phyloP scores from a whole-genome alignment of 2,797 vertebrate genomes.

The Scyliorhinus canicula region DNA sequence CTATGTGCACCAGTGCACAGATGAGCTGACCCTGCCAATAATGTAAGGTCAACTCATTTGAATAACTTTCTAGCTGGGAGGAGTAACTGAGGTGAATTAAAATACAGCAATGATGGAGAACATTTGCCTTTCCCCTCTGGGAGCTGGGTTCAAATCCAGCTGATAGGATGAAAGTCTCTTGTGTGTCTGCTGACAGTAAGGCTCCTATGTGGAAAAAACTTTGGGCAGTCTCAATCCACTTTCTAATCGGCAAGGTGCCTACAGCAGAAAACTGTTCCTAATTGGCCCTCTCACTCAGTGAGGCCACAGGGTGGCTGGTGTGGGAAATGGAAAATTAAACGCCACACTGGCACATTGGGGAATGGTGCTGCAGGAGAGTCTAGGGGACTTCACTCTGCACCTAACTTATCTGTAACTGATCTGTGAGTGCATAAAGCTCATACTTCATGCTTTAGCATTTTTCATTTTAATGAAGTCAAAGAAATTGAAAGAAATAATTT shows the following conservation, averaged over 20 bases:
- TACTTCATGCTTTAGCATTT: neutral
- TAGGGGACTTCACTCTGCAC: neutral
- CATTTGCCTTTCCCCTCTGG: conserved; percentile 24
- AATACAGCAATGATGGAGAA: conserved; percentile 20
- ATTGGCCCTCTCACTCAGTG: conserved; percentile 9
- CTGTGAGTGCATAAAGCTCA: neutral
- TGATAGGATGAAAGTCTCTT: conserved; percentile 34
- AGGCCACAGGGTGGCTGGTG: conserved; percentile 19
- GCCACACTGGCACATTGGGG: neutral
- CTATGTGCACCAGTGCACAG: conserved; percentile 24
- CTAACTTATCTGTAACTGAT: neutral
- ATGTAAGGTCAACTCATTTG: conserved; percentile 30
- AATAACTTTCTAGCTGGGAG: conserved; percentile 30
- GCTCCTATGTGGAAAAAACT: conserved; percentile 22
- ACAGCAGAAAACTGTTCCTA: conserved; percentile 29
- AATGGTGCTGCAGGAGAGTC: neutral
- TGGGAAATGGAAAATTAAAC: neutral
- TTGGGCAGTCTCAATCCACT: conserved; percentile 32
- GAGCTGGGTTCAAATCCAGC: neutral
- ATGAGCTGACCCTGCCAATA: conserved; percentile 29
- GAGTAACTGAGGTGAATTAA: conserved; percentile 32
- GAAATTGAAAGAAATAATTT: too few species aligned
- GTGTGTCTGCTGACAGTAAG: conserved; percentile 20
- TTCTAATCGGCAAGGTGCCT: conserved; percentile 33
- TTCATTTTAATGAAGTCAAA: conserved; percentile 9